Conservation (phyloP, 2,797 vertebrate genomes). For the Vespertilio murinus region DNA sequence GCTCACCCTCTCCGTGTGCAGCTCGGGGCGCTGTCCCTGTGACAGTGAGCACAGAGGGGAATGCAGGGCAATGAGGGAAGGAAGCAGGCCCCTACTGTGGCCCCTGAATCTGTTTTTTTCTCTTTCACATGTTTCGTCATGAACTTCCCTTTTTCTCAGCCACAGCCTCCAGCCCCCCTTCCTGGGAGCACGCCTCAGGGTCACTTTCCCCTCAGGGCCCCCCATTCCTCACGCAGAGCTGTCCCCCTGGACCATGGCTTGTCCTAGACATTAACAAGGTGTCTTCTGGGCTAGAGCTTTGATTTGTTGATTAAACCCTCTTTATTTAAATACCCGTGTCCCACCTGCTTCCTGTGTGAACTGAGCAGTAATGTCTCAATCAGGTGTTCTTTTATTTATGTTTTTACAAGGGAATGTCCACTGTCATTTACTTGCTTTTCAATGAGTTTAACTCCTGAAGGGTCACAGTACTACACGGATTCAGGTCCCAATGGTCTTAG, state of each 20-base stretch:
- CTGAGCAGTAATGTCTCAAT: background rate
- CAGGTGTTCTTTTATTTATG: background rate
- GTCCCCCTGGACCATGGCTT: background rate
- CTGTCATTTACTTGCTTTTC: background rate
- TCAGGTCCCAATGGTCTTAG: background rate
- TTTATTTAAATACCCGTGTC: background rate
- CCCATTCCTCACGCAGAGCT: background rate
- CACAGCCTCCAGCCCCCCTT: background rate
- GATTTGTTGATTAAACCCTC: background rate
- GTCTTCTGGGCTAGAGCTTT: background rate
- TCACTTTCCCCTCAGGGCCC: background rate
- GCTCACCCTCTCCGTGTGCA: background rate
- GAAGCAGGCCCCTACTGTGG: background rate
- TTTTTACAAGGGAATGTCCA: too few species aligned
- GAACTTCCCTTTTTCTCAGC: background rate
- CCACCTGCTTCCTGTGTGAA: background rate
- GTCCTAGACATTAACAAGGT: rapidly evolving
- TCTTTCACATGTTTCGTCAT: background rate
- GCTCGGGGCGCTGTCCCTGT: background rate
- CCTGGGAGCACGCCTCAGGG: background rate
- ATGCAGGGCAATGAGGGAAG: background rate
- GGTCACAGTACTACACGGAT: background rate
- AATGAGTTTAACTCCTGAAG: too few species aligned
- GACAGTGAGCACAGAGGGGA: background rate
- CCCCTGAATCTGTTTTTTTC: background rate